Evolutionary conservation across 2,113 vertebrate species (phyloP).

Genomic region (Astur gentilis): DNA sequence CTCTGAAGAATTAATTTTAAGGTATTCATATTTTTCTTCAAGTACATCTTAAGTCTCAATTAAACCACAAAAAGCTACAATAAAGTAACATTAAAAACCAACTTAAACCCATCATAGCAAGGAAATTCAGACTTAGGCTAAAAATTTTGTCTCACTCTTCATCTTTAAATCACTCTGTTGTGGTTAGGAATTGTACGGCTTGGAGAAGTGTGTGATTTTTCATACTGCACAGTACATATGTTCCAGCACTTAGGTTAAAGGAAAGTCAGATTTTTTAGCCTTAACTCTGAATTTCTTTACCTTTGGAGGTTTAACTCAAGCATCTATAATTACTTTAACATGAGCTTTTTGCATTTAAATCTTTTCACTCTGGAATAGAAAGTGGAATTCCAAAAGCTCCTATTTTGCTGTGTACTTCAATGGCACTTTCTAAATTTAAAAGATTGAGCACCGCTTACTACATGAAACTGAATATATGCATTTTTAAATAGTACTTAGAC

Average conservation of each 20-base stretch:
- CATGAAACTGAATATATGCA: conserved; percentile 41
- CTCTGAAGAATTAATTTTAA: conserved; percentile 73
- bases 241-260: conserved; percentile 59
- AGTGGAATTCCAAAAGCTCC: conserved; percentile 1
- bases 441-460: conserved; percentile 33
- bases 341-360: conserved; percentile 22
- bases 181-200: conserved; percentile 42
- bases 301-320: conserved; percentile 64
- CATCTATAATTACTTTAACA: conserved; percentile 50
- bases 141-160: conserved; percentile 57
- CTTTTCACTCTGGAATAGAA: conserved; percentile 4
- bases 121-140: conserved; percentile 58
- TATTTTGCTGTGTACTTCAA: conserved; percentile 18
- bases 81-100: conserved; percentile 74
- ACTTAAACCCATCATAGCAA: conserved; percentile 66
- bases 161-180: conserved; percentile 68
- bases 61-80: conserved; percentile 66
- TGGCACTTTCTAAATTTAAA: neutral
- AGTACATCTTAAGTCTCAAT: conserved; percentile 70
- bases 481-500: conserved; percentile 64
- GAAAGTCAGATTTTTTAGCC: conserved; percentile 61
- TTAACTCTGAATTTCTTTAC: conserved; percentile 64
- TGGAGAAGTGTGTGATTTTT: conserved; percentile 62
- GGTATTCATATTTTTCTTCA: conserved; percentile 68
- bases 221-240: conserved; percentile 41